These are phyloP conservation scores for Leuciscus waleckii DNA, from an alignment of 2,797 vertebrate genomes.

Conservation along the genomic window DNA sequence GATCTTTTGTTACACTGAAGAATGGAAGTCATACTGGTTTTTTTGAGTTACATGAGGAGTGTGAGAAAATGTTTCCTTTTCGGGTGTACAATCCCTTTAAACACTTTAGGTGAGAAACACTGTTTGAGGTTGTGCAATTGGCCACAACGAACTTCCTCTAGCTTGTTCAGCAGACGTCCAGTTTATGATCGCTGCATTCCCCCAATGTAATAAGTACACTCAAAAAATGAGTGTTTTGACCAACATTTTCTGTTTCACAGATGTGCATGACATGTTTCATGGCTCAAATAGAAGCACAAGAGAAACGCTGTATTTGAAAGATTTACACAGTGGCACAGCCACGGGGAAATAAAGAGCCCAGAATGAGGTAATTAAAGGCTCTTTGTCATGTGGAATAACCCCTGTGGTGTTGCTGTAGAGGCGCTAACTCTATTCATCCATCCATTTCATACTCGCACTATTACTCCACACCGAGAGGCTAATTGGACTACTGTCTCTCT, in stretches of 20 bases:
- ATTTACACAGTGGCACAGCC: conserved; percentile 50
- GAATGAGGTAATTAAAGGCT: conserved; percentile 65
- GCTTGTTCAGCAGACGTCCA: neutral
- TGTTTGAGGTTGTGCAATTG: neutral
- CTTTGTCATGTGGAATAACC: conserved; percentile 62
- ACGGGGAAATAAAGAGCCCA: conserved; percentile 54
- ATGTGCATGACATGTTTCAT: conserved; percentile 51
- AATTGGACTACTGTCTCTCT: conserved; percentile 48
- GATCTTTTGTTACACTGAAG: neutral
- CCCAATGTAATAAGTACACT: neutral
- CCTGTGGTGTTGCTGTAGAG: conserved; percentile 47
- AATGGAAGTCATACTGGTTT: neutral
- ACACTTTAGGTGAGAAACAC: neutral
- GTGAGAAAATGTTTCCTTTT: neutral
- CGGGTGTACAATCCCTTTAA: neutral
- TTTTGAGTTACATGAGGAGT: neutral
- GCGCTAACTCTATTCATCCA: conserved; percentile 50
- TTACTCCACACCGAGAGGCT: conserved; percentile 53
- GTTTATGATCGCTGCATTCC: conserved; percentile 3
- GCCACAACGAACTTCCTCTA: neutral
- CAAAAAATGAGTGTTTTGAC: conserved; percentile 3
- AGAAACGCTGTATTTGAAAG: conserved; percentile 52
- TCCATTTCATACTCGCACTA: conserved; percentile 54
- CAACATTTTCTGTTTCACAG: conserved; percentile 17
- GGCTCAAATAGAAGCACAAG: conserved; percentile 34